Evolutionary conservation across 2,113 vertebrate genomes (phyloP), one percentile per base, ranked within the genome.

Genomic region (Planiliza haematocheilus): DNA sequence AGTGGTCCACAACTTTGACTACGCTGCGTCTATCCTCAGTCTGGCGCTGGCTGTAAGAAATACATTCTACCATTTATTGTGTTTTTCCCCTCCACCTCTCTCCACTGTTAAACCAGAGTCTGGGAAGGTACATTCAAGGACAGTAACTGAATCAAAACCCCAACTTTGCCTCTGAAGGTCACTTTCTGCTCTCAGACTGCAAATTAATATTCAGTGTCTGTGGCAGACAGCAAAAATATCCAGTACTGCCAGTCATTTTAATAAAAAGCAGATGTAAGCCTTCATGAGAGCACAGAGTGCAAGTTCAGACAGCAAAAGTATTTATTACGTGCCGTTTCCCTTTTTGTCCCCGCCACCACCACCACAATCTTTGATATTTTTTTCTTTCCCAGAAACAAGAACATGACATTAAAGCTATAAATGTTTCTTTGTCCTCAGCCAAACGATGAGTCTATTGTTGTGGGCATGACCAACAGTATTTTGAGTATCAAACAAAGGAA

Each of bases 401-500:
- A 10, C 34, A 30, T 36, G 4, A 46, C 21, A 66, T 8, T 79
- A 1, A 63, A 57, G 55, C 18, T 62, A 4, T 61, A 9, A 70
- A 36, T 70, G 4, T 75, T 1, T 64, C 1, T 77, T 38, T 88
- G 78, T 52, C 3, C 83, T 43, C 85, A 99, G 98, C 96, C 97
- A 58, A 92, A 96, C 77, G 96, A 99, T 63, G 93, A 96, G 82
- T 95, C 94, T 7, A 89, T 99, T 70, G 94, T 97, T 8, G 96
- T 97, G 10, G 98, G 98, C 57, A 99, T 99, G 98, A 97, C 97
- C 48, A 97, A 97, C 63, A 94, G 97, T 2, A 94, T 99, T 55
- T 72, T 99, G 52, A 99, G 94, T 64, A 84, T 99, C 70, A 97
- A 96, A 88, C 96, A 99, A 81, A 94, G 95, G 57, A 99, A 96